These are phyloP conservation scores for Phalangium opilio DNA, from an alignment of 2,888 invertebrate species.

Conservation along the genomic window DNA sequence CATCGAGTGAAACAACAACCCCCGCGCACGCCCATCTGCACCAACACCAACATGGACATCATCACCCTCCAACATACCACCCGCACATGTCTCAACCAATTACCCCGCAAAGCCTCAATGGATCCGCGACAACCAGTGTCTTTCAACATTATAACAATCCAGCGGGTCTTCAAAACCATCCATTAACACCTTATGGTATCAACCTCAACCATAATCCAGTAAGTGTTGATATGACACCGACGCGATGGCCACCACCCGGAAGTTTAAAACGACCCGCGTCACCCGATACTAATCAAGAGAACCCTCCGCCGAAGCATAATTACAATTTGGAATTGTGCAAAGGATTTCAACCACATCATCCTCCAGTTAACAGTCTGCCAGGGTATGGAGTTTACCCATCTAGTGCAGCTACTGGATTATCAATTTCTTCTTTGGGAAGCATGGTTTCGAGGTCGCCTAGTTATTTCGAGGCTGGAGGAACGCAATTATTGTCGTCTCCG, in stretches of 20 bases:
- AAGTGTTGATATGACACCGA: too few species aligned
- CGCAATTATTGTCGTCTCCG: slow-evolving; percentile 15
- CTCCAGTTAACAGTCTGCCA: not conserved
- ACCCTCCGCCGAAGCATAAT: too few species aligned
- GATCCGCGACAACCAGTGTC: not conserved
- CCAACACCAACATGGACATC: slow-evolving; percentile 6
- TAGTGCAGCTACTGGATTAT: not conserved
- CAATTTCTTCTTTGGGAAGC: not conserved
- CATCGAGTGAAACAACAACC: too few species aligned
- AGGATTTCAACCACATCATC: not conserved
- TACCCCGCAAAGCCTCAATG: not conserved
- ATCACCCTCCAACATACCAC: slow-evolving; percentile 18
- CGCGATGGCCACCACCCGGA: not conserved
- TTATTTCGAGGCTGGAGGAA: slow-evolving; percentile 16
- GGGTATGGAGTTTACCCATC: slow-evolving; percentile 1
- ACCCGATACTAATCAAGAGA: too few species aligned
- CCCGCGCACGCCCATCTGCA: slow-evolving; percentile 1
- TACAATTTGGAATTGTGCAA: not conserved
- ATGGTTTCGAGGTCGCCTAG: slow-evolving; percentile 9
- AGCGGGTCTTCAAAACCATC: too few species aligned
- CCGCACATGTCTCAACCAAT: slow-evolving; percentile 4
- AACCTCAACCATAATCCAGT: too few species aligned
- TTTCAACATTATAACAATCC: slow-evolving; percentile 1
- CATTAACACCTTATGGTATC: too few species aligned
- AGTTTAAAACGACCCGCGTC: not conserved